Conservation (phyloP, 2,888 invertebrate genomes). For the Apotomis capreana region DNA sequence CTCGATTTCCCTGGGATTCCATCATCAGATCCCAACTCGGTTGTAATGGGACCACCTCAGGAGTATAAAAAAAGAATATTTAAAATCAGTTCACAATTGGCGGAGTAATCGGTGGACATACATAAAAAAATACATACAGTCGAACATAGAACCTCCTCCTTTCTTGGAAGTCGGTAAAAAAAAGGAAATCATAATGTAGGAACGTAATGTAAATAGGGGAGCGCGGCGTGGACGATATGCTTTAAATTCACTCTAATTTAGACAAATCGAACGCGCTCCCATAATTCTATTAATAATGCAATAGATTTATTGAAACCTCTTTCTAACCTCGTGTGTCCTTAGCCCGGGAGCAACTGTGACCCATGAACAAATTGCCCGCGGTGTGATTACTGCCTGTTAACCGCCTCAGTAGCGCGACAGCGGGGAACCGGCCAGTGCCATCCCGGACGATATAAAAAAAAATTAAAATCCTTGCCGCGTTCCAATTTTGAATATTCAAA, state of each 20-base stretch:
- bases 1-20: too few relatives aligned
- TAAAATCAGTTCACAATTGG: too few relatives aligned
- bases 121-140: too few relatives aligned
- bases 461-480: slow-evolving; percentile 41
- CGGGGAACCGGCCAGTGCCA: slow-evolving; percentile 65
- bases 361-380: slow-evolving; percentile 73
- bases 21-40: too few relatives aligned
- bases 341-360: slow-evolving; percentile 67
- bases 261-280: slow-evolving; percentile 23
- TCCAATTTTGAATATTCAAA: slow-evolving; percentile 43
- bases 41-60: too few relatives aligned
- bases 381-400: slow-evolving; percentile 76
- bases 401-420: slow-evolving; percentile 68
- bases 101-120: too few relatives aligned
- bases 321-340: slow-evolving; percentile 63
- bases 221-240: neutral
- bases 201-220: too few relatives aligned
- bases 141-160: too few relatives aligned
- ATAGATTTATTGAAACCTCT: slow-evolving; percentile 52
- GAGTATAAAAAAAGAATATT: too few relatives aligned
- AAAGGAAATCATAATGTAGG: too few relatives aligned
- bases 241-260: slow-evolving; percentile 9
- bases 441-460: slow-evolving; percentile 51
- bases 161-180: too few relatives aligned
- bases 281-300: slow-evolving; percentile 20